Percentiles rank a stretch among this genome's conserved stretches.
Conservation (phyloP, 2,888 invertebrate species). For the Sceliomorpha sp. region DNA sequence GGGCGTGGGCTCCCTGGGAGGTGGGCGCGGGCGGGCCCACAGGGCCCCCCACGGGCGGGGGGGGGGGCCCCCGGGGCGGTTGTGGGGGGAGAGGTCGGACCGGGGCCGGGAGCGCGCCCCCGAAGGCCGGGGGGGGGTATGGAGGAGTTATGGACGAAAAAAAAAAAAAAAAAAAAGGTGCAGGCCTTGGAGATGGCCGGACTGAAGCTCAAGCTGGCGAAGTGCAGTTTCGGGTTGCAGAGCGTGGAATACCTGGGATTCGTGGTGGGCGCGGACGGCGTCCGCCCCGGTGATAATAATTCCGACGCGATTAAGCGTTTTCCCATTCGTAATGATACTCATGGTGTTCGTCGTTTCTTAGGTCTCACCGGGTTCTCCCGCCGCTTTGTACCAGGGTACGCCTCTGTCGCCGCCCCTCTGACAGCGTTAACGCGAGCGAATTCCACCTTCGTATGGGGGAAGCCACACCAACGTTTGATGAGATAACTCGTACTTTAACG, state of each 20-base stretch:
- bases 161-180: too few relatives aligned
- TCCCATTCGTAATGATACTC: conserved; percentile 14
- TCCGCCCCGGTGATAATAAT: conserved; percentile 14
- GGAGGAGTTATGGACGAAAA: too few relatives aligned
- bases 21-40: too few relatives aligned
- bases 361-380: conserved; percentile 40
- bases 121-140: too few relatives aligned
- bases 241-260: conserved; percentile 17
- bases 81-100: too few relatives aligned
- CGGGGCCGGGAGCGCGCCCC: too few relatives aligned
- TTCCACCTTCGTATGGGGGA: conserved; percentile 2
- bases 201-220: conserved; percentile 13
- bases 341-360: conserved; percentile 32
- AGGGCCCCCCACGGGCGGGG: too few relatives aligned
- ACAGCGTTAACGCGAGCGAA: background rate
- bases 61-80: too few relatives aligned
- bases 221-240: conserved; percentile 9
- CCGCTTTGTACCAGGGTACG: conserved; percentile 4
- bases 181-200: conserved; percentile 14
- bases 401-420: conserved; percentile 1
- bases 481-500: background rate
- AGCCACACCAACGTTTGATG: background rate
- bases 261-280: conserved; percentile 5
- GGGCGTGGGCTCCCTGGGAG: too few relatives aligned
- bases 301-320: conserved; percentile 17